Evolutionary conservation across 2,888 invertebrate species (phyloP).

Genomic region (Sarcophaga rosellei): DNA sequence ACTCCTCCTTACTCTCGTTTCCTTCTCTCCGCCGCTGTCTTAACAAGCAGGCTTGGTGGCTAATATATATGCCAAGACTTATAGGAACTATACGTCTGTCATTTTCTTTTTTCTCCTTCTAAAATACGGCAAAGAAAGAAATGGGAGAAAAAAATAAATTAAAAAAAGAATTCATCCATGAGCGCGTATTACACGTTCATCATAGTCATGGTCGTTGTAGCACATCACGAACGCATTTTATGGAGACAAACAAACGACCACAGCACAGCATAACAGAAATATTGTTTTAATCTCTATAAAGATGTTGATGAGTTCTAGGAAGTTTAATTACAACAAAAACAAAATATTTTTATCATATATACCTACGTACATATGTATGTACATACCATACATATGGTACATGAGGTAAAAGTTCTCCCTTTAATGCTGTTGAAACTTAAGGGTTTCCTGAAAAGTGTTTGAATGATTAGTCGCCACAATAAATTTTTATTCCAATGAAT

Average conservation of each 20-base stretch:
- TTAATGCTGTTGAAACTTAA: no score
- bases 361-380: not conserved
- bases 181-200: conserved; percentile 19
- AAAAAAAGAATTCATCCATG: not conserved
- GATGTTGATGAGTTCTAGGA: conserved; percentile 69
- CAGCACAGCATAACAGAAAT: conserved; percentile 27
- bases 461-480: no score
- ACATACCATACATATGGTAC: no score
- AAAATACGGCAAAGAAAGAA: conserved; percentile 20
- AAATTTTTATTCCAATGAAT: no score
- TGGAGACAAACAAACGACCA: conserved; percentile 46
- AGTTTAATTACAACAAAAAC: conserved; percentile 55
- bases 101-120: not conserved
- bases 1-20: not conserved
- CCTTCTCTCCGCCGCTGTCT: conserved; percentile 34
- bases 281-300: conserved; percentile 58
- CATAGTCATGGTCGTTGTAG: not conserved
- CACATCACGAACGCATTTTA: conserved; percentile 21
- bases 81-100: conserved; percentile 26
- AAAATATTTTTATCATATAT: conserved; percentile 19
- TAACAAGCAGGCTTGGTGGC: conserved; percentile 53
- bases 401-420: no score
- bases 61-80: conserved; percentile 30
- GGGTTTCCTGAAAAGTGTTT: no score
- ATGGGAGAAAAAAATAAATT: not conserved